Base-by-base conservation (phyloP, 2,888 invertebrate species). In the Lasioglossum pauxillum region DNA sequence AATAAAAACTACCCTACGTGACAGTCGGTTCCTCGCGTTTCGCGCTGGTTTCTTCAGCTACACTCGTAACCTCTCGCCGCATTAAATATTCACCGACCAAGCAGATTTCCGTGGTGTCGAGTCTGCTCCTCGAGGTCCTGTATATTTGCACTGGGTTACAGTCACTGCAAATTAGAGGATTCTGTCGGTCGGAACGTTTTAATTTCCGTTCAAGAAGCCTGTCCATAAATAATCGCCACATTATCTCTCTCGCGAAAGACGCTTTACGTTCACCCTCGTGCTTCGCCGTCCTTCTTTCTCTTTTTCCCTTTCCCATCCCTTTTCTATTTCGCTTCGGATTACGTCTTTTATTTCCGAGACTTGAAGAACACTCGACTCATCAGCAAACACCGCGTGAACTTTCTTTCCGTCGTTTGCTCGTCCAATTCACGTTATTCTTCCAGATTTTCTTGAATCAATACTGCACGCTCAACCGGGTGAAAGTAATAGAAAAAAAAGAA, bases 51-150 rank as follows among this genome's bases (percentile, higher is more conserved):
- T 69, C 64, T 19, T 27, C 27, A 7, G 31, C 27, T 31, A 41
- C 83, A 38, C 44, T 64, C n/a, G 67, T 31, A 72, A 60, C 64
- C 35, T 44, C 78, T n/a, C n/a, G 41, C 46, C 41, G 23, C 53
- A n/a, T 83, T 83, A 83, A 84, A 83, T 85, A 85, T 85, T 85
- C 83, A 83, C 78, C 75, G 78, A 8, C 44, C 35, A 38, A 27
- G 49, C 38, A 46, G 78, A 67, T 76, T 57, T 71, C 27, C 27
- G 74, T 64, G 23, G 38, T 27, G 27, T 44, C 41, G 35, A 41
- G 27, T 19, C 27, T 38, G 69, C 38, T 35, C 27, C 12, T 31
- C 27, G 69, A 74, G 76, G 80, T 84, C 76, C 76, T 69, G 60
- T 77, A 44, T 80, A 49, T 80, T 85, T 71, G 69, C 83, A 41